These are phyloP conservation scores for Euclidia mi DNA, from an alignment of 2,888 invertebrate species.

Conservation along the genomic window DNA sequence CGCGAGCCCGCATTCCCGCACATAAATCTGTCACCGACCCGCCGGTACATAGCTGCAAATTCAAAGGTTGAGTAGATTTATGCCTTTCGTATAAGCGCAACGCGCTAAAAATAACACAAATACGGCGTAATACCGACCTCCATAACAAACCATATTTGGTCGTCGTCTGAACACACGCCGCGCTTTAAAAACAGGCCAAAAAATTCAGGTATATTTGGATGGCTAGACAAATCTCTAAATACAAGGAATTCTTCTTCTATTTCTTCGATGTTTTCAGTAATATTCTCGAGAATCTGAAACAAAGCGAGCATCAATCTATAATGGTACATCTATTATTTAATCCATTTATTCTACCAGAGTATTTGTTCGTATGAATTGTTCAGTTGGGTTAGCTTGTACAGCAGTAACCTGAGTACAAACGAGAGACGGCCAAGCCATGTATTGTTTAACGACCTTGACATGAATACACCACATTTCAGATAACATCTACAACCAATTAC, in stretches of 20 bases:
- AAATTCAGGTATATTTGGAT: conserved; percentile 94
- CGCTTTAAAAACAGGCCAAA: conserved; percentile 93
- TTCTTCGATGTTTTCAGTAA: conserved; percentile 95
- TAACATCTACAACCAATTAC: conserved; percentile 80
- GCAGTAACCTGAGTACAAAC: conserved; percentile 43
- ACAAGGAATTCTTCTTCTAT: conserved; percentile 95
- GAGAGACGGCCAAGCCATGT: conserved; percentile 68
- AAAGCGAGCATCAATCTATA: neutral
- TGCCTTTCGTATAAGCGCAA: conserved; percentile 44
- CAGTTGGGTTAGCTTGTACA: conserved; percentile 32
- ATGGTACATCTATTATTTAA: neutral
- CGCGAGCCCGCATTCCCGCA: conserved; percentile 92
- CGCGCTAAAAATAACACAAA: conserved; percentile 42
- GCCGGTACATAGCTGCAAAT: conserved; percentile 92
- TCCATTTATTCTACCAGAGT: no score
- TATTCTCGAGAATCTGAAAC: conserved; percentile 92
- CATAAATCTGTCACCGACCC: conserved; percentile 95
- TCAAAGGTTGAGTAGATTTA: conserved; percentile 48
- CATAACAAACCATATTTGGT: conserved; percentile 96
- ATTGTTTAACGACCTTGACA: conserved; percentile 85
- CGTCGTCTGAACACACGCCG: conserved; percentile 91
- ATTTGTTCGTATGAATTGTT: conserved; percentile 50
- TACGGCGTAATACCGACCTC: conserved; percentile 89
- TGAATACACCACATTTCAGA: conserved; percentile 74
- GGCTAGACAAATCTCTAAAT: conserved; percentile 92